Percentiles rank a stretch among this genome's conserved stretches.
Evolutionary conservation across 92 coral and sea anemone genomes (phyloP).

Genomic region (Palythoa grandis): DNA sequence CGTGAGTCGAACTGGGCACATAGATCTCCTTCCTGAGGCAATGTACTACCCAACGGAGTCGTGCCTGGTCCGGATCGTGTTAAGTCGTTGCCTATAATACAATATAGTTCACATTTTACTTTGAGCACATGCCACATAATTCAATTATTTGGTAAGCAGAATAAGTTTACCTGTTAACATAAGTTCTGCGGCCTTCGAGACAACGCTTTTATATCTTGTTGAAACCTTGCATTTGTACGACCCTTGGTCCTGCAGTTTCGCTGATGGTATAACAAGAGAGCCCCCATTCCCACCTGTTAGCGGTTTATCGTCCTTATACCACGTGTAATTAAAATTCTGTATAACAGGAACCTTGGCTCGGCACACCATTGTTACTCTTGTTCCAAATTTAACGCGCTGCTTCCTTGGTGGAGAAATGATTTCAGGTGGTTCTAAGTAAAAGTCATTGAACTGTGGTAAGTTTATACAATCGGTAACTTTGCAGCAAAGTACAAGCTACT

Average conservation of each 20-base stretch:
- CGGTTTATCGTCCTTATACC: conserved; percentile 35
- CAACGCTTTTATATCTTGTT: conserved; percentile 10
- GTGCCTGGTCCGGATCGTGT: no score
- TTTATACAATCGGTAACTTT: no score
- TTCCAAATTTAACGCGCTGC: not conserved
- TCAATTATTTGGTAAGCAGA: no score
- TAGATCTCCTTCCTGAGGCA: no score
- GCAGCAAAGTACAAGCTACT: no score
- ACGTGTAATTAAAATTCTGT: not conserved
- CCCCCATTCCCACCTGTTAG: not conserved
- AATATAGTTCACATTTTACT: no score
- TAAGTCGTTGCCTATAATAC: not conserved
- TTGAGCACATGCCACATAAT: no score
- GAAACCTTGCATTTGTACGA: conserved; percentile 24
- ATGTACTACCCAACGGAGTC: no score
- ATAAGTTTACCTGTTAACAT: not conserved
- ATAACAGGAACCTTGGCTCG: not conserved
- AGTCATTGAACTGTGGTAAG: not conserved
- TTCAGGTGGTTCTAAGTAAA: conserved; percentile 10
- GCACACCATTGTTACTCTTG: conserved; percentile 13
- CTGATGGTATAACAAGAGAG: not conserved
- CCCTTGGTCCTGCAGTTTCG: conserved; percentile 3
- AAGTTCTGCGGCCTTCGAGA: conserved; percentile 1
- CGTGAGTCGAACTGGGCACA: no score
- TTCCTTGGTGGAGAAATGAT: not conserved